Base-by-base conservation (phyloP, 2,888 invertebrate species). In the Lymantria dispar region DNA sequence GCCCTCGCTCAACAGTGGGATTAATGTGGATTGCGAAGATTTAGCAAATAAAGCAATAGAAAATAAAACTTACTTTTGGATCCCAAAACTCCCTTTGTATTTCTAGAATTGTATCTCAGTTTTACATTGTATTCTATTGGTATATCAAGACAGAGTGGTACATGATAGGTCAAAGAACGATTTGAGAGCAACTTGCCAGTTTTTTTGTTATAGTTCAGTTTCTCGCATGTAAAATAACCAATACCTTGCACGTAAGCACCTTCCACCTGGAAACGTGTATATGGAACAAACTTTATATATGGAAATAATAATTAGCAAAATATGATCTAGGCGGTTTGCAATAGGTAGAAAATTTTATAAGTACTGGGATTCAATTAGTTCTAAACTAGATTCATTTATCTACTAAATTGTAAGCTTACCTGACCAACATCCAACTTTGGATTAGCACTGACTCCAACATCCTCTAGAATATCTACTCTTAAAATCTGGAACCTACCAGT, bases 211-310 rank as follows among this genome's bases (percentile, higher is more conserved):
- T 92, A 94, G 0, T 93, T 83, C 41, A 95, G 68, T 62, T 95
- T 92, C 78, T 96, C 96, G 0, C 87, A 88, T 0, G 95, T 94
- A 86, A 93, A 95, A 72, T 94, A 95, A 7, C 97, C 96, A 1
- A 87, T 74, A 43, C 89, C 95, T 93, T 95, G 95, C 0, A 95
- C 73, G 70, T 94, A 95, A 0, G 94, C 95, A 0, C 96, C 96
- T 86, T 95, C 94, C 7, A 94, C 91, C 91, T 91, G 33, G 8
- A 49, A 72, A 62, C 13, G n/a, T n/a, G n/a, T n/a, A n/a, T n/a
- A n/a, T n/a, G n/a, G n/a, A n/a, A n/a, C n/a, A n/a, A n/a, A n/a
- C n/a, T n/a, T n/a, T n/a, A n/a, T n/a, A n/a, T n/a, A 22, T 3
- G 22, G 2, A 22, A 5, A 22, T 22, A 22, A 22, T 22, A 3